Evolutionary conservation across 2,888 invertebrate species (phyloP).

Genomic region (Melinopterus prodromus): DNA sequence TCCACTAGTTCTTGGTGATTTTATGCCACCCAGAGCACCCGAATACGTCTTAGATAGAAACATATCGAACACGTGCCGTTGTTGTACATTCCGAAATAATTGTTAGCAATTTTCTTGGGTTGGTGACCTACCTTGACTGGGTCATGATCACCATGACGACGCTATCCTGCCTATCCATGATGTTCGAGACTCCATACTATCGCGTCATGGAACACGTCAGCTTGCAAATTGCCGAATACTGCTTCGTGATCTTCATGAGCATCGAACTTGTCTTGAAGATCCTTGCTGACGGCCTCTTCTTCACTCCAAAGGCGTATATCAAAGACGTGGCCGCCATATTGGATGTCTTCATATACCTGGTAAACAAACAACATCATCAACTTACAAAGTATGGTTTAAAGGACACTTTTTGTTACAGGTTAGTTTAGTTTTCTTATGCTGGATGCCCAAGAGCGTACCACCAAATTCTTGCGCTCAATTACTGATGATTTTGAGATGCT

Average conservation of each 20-base stretch:
- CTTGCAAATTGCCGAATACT: conserved; percentile 94
- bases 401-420: conserved; percentile 67
- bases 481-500: conserved; percentile 95
- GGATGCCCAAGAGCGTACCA: conserved; percentile 94
- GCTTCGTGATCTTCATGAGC: conserved; percentile 98
- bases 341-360: conserved; percentile 97
- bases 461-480: conserved; percentile 94
- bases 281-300: conserved; percentile 96
- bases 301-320: conserved; percentile 98
- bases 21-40: too few species aligned
- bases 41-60: too few species aligned
- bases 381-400: not conserved
- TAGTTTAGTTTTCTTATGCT: conserved; percentile 92
- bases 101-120: conserved; percentile 91
- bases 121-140: conserved; percentile 99
- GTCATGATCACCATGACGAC: conserved; percentile 99
- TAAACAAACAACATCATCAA: conserved; percentile 60
- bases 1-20: too few species aligned
- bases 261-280: conserved; percentile 95
- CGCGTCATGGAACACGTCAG: conserved; percentile 95
- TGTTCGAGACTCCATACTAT: conserved; percentile 95
- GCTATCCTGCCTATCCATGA: conserved; percentile 97
- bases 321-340: conserved; percentile 97
- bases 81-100: not conserved
- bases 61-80: too few species aligned